A percentile compares a stretch with the other conserved stretches of the same genome.
These are phyloP conservation scores for Eucidaris tribuloides DNA, from an alignment of 35 echinoderm and acorn worm species.

Conservation along the genomic window DNA sequence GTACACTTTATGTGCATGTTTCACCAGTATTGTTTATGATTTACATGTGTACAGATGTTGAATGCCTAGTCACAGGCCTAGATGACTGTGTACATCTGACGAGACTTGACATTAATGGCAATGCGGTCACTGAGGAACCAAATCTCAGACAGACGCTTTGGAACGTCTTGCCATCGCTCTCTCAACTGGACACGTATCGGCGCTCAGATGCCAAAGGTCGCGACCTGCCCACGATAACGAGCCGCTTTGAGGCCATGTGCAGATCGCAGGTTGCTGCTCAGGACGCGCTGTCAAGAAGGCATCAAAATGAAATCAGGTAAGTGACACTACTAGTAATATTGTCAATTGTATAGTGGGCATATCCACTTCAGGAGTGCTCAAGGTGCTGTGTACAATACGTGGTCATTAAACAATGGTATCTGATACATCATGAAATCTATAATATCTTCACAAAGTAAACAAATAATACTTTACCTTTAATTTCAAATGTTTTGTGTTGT, in stretches of 20 bases:
- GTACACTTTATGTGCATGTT: not conserved
- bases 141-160: conserved; percentile 45
- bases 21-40: not conserved
- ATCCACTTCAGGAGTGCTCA: too few species aligned
- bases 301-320: conserved; percentile 46
- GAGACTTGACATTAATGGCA: conserved; percentile 60
- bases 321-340: too few species aligned
- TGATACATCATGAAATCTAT: too few species aligned
- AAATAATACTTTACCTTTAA: too few species aligned
- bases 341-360: too few species aligned
- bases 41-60: conserved; percentile 53
- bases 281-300: conserved; percentile 34
- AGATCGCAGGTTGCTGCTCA: conserved; percentile 60
- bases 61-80: conserved; percentile 48
- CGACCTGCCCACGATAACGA: not conserved
- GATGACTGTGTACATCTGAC: conserved; percentile 34
- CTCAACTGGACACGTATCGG: conserved; percentile 54
- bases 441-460: too few species aligned
- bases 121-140: conserved; percentile 87
- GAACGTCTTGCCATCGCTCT: conserved; percentile 13
- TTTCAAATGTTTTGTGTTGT: too few species aligned
- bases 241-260: conserved; percentile 83
- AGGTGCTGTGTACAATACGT: too few species aligned
- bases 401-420: too few species aligned
- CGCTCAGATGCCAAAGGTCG: not conserved